Conservation (phyloP, 2,797 vertebrate species). For the Podarcis siculus region DNA sequence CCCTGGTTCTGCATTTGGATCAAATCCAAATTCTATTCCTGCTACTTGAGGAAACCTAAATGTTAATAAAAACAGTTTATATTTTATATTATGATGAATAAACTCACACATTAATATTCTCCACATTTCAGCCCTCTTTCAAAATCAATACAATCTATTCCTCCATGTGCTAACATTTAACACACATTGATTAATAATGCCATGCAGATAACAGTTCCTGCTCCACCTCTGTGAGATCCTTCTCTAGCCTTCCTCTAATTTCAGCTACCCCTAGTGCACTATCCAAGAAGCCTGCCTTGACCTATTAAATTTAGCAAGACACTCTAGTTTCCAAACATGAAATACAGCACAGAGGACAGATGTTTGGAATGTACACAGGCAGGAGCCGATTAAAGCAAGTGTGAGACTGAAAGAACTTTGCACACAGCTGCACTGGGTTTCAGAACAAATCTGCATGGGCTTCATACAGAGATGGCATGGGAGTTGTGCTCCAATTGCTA, state of each 20-base stretch:
- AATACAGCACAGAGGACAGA: background rate
- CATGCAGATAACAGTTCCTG: background rate
- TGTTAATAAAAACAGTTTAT: slow-evolving; percentile 49
- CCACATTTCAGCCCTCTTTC: slow-evolving; percentile 30
- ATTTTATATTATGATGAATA: background rate
- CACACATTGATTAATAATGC: background rate
- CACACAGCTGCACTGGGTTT: background rate
- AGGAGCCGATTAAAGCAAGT: too few species aligned
- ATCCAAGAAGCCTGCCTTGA: background rate
- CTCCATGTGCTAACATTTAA: background rate
- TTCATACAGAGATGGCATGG: background rate
- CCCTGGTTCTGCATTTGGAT: slow-evolving; percentile 56
- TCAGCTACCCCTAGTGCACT: background rate
- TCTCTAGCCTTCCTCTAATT: too few species aligned
- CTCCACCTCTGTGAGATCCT: background rate
- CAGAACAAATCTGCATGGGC: background rate
- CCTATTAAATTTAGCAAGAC: background rate
- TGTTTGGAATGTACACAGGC: background rate
- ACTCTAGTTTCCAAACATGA: background rate
- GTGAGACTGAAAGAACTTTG: too few species aligned
- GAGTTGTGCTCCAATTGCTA: background rate
- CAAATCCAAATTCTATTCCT: slow-evolving; percentile 69
- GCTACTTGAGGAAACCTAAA: slow-evolving; percentile 70
- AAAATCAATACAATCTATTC: background rate
- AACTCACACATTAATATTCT: slow-evolving; percentile 21